Evolutionary conservation across 2,113 vertebrate species (phyloP).

Genomic region (Clarias gariepinus): DNA sequence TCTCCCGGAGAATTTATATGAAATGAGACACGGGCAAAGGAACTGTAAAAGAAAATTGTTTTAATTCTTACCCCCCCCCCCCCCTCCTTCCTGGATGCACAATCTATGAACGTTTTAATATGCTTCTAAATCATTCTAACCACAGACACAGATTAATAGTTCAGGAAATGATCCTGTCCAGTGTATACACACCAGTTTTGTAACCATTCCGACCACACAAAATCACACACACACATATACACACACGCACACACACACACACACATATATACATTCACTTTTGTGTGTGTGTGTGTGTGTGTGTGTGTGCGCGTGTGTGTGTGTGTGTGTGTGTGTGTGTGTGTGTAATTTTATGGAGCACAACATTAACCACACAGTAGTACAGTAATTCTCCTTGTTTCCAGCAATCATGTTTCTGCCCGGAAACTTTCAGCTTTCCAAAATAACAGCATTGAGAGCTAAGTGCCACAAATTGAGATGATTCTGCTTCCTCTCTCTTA

Average conservation of each 20-base stretch:
- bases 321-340: slow-evolving; percentile 16
- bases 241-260: slow-evolving; percentile 58
- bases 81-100: neutral
- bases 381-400: slow-evolving; percentile 63
- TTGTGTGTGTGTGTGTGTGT: slow-evolving; percentile 23
- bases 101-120: slow-evolving; percentile 5
- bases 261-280: no score
- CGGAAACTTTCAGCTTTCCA: slow-evolving; percentile 66
- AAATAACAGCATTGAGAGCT: slow-evolving; percentile 62
- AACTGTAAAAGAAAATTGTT: slow-evolving; percentile 33
- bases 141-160: slow-evolving; percentile 22
- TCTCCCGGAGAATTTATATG: slow-evolving; percentile 9
- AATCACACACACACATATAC: slow-evolving; percentile 42
- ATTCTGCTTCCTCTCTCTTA: slow-evolving; percentile 30
- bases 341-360: slow-evolving; percentile 19
- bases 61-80: neutral
- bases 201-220: neutral
- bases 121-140: slow-evolving; percentile 26
- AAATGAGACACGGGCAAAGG: slow-evolving; percentile 15
- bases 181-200: neutral
- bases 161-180: slow-evolving; percentile 32
- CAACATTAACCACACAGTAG: slow-evolving; percentile 53
- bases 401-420: slow-evolving; percentile 59
- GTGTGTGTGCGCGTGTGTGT: slow-evolving; percentile 34
- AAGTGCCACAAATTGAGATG: slow-evolving; percentile 51